These are phyloP conservation scores for Coelogynopora nodosa DNA, from an alignment of 2,888 invertebrate genomes.

Conservation along the genomic window DNA sequence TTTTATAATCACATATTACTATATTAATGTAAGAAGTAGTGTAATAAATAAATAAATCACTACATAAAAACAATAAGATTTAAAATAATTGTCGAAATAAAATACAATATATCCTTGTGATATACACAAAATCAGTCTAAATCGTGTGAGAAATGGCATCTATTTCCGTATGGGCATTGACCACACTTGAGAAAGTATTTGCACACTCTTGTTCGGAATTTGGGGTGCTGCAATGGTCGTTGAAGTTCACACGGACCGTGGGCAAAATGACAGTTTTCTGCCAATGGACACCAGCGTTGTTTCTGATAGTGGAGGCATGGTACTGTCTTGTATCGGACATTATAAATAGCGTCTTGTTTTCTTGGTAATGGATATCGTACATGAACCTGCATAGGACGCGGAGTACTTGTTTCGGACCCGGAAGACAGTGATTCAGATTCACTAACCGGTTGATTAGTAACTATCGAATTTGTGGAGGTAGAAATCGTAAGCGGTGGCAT, in stretches of 20 bases:
- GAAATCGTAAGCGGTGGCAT: neutral
- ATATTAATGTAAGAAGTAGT: neutral
- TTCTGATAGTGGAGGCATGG: slow-evolving; percentile 42
- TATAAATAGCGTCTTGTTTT: slow-evolving; percentile 42
- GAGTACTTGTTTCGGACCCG: neutral
- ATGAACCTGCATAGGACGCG: slow-evolving; percentile 42
- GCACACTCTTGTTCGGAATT: slow-evolving; percentile 39
- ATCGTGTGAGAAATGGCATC: slow-evolving; percentile 32
- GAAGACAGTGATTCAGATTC: neutral
- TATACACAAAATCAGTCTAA: neutral
- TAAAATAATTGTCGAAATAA: neutral
- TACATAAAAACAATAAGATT: neutral
- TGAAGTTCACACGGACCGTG: slow-evolving; percentile 38
- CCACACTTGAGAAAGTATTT: slow-evolving; percentile 17
- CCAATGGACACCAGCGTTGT: slow-evolving; percentile 32
- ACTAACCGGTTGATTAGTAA: too few species aligned
- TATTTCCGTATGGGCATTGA: slow-evolving; percentile 30
- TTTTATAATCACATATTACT: neutral
- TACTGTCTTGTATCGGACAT: slow-evolving; percentile 41
- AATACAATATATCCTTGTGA: too few species aligned
- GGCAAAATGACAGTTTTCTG: slow-evolving; percentile 42
- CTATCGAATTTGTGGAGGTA: too few species aligned
- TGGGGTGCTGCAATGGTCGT: slow-evolving; percentile 34
- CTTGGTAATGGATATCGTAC: slow-evolving; percentile 35
- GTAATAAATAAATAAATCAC: neutral